phyloP scores from a whole-genome alignment of 2,888 invertebrate species.

The Adela reaumurella region DNA sequence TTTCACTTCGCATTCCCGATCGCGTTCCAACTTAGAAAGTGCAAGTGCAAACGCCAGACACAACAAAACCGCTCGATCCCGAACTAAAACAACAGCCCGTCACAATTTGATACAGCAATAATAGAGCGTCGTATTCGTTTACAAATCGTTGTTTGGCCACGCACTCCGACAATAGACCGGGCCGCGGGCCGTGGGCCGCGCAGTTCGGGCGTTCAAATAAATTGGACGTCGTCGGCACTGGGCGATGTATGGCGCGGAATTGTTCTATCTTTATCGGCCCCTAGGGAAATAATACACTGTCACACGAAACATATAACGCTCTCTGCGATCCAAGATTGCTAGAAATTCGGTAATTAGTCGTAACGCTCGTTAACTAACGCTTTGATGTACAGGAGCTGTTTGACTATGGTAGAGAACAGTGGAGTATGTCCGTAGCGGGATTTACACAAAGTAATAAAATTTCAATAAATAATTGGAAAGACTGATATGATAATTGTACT shows the following conservation, averaged over 20 bases:
- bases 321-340: slow-evolving; percentile 52
- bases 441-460: no score
- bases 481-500: no score
- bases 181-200: neutral
- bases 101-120: neutral
- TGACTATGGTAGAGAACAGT: no score
- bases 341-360: slow-evolving; percentile 52
- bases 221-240: neutral
- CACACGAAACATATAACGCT: slow-evolving; percentile 48
- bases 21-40: no score
- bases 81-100: neutral
- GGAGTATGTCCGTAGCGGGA: no score
- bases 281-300: slow-evolving; percentile 53
- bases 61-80: no score
- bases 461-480: no score
- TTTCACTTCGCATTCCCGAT: no score
- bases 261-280: slow-evolving; percentile 47
- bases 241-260: neutral
- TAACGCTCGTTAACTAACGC: neutral
- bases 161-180: neutral
- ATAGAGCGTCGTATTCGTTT: neutral
- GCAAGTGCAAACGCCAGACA: no score
- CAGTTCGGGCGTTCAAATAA: neutral
- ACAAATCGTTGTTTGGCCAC: neutral
- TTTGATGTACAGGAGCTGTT: neutral